phyloP scores from a whole-genome alignment of 2,797 vertebrate species.

The Sebastes vulpes region DNA sequence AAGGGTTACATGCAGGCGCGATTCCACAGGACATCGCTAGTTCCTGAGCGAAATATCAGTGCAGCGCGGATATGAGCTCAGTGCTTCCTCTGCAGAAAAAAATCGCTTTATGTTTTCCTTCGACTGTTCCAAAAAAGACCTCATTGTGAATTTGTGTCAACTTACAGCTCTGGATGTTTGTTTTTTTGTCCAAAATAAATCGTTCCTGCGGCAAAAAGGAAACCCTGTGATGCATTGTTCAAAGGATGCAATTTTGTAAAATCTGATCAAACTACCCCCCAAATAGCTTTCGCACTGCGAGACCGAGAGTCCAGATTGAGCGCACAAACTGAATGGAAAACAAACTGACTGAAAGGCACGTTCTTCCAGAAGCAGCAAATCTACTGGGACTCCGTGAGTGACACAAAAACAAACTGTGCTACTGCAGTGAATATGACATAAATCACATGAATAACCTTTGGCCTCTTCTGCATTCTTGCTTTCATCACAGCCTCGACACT shows the following conservation, averaged over 20 bases:
- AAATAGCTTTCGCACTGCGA: conserved; percentile 8
- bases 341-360: background rate
- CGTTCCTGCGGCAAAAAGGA: conserved; percentile 9
- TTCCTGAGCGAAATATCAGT: conserved; percentile 65
- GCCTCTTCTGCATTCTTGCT: conserved; percentile 49
- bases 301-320: conserved; percentile 8
- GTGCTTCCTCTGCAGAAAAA: conserved; percentile 65
- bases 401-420: conserved; percentile 16
- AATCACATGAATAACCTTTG: conserved; percentile 51
- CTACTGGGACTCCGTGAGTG: background rate
- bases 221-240: conserved; percentile 22
- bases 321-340: background rate
- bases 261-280: conserved; percentile 29
- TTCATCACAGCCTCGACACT: conserved; percentile 46
- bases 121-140: conserved; percentile 30
- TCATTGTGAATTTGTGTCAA: conserved; percentile 55
- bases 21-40: conserved; percentile 76
- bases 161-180: conserved; percentile 23
- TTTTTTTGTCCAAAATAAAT: conserved; percentile 21
- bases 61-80: conserved; percentile 76
- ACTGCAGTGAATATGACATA: conserved; percentile 31
- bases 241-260: conserved; percentile 31
- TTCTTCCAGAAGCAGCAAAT: conserved; percentile 11
- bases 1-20: conserved; percentile 62
- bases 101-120: conserved; percentile 34